Base-by-base conservation (phyloP, 2,113 vertebrate genomes). In the Malaclemys terrapin region DNA sequence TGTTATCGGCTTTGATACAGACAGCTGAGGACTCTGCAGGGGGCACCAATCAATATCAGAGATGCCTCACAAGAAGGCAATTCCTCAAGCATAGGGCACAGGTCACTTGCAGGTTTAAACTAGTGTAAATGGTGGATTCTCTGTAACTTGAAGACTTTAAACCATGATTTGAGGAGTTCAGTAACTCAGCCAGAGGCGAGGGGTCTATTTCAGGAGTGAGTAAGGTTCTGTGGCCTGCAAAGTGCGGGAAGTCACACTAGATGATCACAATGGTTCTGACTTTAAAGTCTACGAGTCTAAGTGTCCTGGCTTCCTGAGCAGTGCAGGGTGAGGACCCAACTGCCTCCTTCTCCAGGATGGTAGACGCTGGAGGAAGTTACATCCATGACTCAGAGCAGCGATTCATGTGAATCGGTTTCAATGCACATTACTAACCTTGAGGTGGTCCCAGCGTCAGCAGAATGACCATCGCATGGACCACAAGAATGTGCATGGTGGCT, bases 381-480 rank as follows among this genome's bases (percentile, higher is more conserved):
- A 42, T 31, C 57, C 47, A 52, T 17, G 59, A 38, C 42, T 24
- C 62, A 52, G 5, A 16, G 24, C 86, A 9, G 12, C 47, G 24
- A 82, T 2, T 5, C 27, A 31, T 5, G 27, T 10, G 42, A 88
- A 85, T 80, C 82, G 9, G 78, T 45, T 25, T 72, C 7, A 91
- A 27, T 20, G 72, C 10, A 62, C 7, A 94, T 53, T 53, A 83
- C 97, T 94, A 93, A 99, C 99, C 99, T 96, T 98, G 99, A 59
- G 99, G 99, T 0, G 99, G 99, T 11, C 99, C 99, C 8, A 99
- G 96, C 0, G 99, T 99, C 93, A 99, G 98, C 75, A 99, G 98
- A 93, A 99, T 99, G 94, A 99, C 99, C 99, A 99, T 99, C 83
- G 99, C 99, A 1, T 99, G 99, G 65, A 99, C 99, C 27, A 99